Evolutionary conservation across 92 coral and sea anemone species (phyloP), one percentile per base, ranked within the genome.

Genomic region (Zoanthus sansibaricus): DNA sequence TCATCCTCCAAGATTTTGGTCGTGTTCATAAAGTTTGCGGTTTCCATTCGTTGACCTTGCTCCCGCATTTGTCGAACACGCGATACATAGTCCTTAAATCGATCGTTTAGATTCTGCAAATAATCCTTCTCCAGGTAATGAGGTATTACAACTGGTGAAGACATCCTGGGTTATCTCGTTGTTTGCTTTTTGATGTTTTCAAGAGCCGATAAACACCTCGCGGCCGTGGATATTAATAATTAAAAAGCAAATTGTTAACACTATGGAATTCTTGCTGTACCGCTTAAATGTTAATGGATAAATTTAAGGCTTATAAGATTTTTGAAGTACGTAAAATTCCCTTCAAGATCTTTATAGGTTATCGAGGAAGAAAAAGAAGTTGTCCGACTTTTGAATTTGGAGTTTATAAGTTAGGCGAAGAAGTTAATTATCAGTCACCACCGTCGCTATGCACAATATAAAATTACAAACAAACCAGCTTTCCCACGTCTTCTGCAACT

Each of bases 11-110:
- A 87, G 64, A 96, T 92, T 83, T 96, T 96, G 12, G 99, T 96
- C 3, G 96, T 91, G 92, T 95, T 95, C 42, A 95, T 87, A 79
- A 96, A 96, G 83, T 93, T 96, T 0, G 88, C 78, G 0, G 96
- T 96, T 67, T 96, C 99, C 94, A 91, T 95, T 18, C 98, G 97
- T 69, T 94, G 95, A 48, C 95, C 93, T 75, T 95, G 98, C 56
- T 96, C 99, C 10, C 99, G 96, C 98, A 96, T 95, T 89, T 95
- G 96, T 32, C 99, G 90, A 47, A 96, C 99, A 42, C 99, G 98
- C 17, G 99, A 96, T 20, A 96, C 90, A 79, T 96, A 96, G 75
- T 95, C 79, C n/a, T 98, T 90, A 83, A 96, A 96, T 51, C 98
- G 96, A 86, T 96, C 99, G 58, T 95, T 96, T 30, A 96, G 92